Evolutionary conservation across 2,888 invertebrate genomes (phyloP).

Genomic region (Chrysotoxum bicinctum): DNA sequence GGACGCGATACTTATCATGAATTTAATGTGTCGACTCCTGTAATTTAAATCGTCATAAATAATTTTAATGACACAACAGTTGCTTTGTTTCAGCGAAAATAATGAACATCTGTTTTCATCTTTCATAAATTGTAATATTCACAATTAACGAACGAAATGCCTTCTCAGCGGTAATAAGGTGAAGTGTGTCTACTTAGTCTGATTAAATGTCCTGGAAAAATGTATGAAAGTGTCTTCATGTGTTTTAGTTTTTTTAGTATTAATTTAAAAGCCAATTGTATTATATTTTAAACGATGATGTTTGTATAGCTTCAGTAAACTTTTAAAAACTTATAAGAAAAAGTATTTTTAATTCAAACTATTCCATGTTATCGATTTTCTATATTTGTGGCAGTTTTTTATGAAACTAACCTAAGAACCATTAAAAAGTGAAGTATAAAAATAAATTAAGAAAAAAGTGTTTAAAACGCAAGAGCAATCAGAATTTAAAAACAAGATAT

Average conservation of each 20-base stretch:
- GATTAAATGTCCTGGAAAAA: background rate
- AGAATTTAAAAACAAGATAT: too few relatives aligned
- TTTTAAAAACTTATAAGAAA: too few relatives aligned
- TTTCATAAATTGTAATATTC: conserved; percentile 22
- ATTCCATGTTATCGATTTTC: too few relatives aligned
- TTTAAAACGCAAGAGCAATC: too few relatives aligned
- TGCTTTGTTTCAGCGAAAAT: background rate
- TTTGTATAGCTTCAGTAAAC: background rate
- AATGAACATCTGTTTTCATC: conserved; percentile 1
- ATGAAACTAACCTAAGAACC: too few relatives aligned
- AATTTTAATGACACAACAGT: conserved; percentile 32
- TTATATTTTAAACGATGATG: background rate
- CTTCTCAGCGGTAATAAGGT: background rate
- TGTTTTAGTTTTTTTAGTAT: background rate
- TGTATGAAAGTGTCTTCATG: background rate
- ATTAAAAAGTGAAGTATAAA: too few relatives aligned
- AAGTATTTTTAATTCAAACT: too few relatives aligned
- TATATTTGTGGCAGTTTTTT: too few relatives aligned
- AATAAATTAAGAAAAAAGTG: too few relatives aligned
- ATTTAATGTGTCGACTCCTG: conserved; percentile 3
- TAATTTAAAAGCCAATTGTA: background rate
- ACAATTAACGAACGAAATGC: background rate
- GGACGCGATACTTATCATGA: background rate
- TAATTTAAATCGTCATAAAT: conserved; percentile 24
- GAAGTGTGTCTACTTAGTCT: background rate